phyloP scores from a whole-genome alignment of 2,888 invertebrate genomes.

The Cantharis nigra region DNA sequence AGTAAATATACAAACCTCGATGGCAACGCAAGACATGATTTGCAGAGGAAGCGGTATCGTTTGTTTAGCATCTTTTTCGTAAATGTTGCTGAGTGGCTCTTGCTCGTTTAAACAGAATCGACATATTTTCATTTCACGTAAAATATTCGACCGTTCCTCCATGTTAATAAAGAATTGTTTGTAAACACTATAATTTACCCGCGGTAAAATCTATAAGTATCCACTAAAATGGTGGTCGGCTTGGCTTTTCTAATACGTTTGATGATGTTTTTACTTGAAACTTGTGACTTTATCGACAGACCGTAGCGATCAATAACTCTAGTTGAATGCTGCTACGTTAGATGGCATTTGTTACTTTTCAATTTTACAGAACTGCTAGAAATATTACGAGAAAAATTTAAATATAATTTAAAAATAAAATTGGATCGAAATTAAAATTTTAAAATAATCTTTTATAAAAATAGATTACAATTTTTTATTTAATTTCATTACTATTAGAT shows the following conservation, averaged over 20 bases:
- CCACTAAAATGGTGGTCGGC: slow-evolving; percentile 50
- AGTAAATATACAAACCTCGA: slow-evolving; percentile 66
- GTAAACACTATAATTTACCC: slow-evolving; percentile 11
- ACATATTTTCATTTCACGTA: slow-evolving; percentile 70
- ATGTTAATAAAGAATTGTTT: slow-evolving; percentile 50
- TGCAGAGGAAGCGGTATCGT: slow-evolving; percentile 71
- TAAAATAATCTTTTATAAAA: too few relatives aligned
- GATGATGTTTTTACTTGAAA: slow-evolving; percentile 3
- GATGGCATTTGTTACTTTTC: not conserved
- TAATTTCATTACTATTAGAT: too few relatives aligned
- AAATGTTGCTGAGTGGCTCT: slow-evolving; percentile 68
- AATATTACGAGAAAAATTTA: too few relatives aligned
- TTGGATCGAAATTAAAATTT: too few relatives aligned
- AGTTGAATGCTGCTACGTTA: not conserved
- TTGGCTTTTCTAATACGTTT: slow-evolving; percentile 38
- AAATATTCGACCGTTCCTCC: slow-evolving; percentile 64
- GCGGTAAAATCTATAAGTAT: slow-evolving; percentile 39
- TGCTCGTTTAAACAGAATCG: slow-evolving; percentile 74
- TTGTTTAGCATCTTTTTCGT: slow-evolving; percentile 66
- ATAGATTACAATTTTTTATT: too few relatives aligned
- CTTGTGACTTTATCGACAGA: slow-evolving; percentile 30
- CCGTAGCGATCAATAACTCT: slow-evolving; percentile 24
- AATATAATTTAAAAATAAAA: too few relatives aligned
- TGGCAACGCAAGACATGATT: slow-evolving; percentile 76
- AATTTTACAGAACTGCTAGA: not conserved